phyloP scores from a whole-genome alignment of 1,140 invertebrate genomes.

The Drosophila tristis region DNA sequence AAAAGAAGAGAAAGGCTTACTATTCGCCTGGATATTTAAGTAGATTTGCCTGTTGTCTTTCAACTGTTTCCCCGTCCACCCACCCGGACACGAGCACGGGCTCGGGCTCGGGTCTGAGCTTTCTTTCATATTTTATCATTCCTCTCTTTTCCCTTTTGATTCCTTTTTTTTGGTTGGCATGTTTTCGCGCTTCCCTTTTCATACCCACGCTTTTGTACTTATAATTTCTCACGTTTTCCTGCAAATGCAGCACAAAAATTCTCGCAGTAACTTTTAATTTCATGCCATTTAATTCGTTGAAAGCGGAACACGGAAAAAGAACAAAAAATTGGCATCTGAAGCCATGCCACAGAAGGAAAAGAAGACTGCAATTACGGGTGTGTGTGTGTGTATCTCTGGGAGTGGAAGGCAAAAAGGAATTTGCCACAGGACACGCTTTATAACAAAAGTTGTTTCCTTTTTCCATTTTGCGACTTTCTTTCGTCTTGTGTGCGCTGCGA shows the following conservation, averaged over 20 bases:
- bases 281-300: slow-evolving; percentile 82
- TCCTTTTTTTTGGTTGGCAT: slow-evolving; percentile 37
- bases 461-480: slow-evolving; percentile 56
- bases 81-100: neutral
- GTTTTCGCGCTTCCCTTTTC: slow-evolving; percentile 41
- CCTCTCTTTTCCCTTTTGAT: slow-evolving; percentile 44
- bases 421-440: slow-evolving; percentile 81
- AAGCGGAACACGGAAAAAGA: slow-evolving; percentile 61
- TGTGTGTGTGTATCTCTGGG: slow-evolving; percentile 33
- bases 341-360: slow-evolving; percentile 55
- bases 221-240: slow-evolving; percentile 83
- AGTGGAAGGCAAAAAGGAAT: slow-evolving; percentile 48
- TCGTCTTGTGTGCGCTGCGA: slow-evolving; percentile 4
- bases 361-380: slow-evolving; percentile 52
- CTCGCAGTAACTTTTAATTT: slow-evolving; percentile 81
- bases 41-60: slow-evolving; percentile 76
- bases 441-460: slow-evolving; percentile 75
- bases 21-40: slow-evolving; percentile 73
- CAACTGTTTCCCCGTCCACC: slow-evolving; percentile 27
- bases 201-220: slow-evolving; percentile 68
- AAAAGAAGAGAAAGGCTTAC: slow-evolving; percentile 69
- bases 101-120: slow-evolving; percentile 9
- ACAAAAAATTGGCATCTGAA: slow-evolving; percentile 73
- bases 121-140: slow-evolving; percentile 75
- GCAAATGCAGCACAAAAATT: slow-evolving; percentile 81